Conservation (phyloP, 1,140 invertebrate species). For the Telenomus remus region DNA sequence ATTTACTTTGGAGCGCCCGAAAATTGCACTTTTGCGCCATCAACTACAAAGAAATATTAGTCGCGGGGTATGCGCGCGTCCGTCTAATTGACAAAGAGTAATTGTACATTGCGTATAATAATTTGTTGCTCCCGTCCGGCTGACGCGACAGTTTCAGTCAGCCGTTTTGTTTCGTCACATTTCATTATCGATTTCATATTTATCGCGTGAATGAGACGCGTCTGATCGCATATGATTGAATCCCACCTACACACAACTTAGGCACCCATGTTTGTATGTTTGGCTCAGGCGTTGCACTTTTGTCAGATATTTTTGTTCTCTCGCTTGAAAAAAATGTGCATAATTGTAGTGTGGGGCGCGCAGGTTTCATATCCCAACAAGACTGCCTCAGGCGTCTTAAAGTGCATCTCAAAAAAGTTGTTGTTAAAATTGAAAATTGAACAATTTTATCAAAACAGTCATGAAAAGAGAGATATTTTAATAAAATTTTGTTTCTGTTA, state of each 20-base stretch:
- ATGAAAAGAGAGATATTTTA: too few relatives aligned
- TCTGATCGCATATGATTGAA: conserved; percentile 30
- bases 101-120: conserved; percentile 49
- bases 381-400: conserved; percentile 69
- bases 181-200: conserved; percentile 36
- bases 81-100: conserved; percentile 50
- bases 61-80: conserved; percentile 3
- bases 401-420: too few relatives aligned
- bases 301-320: conserved; percentile 41
- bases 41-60: conserved; percentile 43
- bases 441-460: too few relatives aligned
- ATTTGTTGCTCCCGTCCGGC: conserved; percentile 28
- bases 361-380: conserved; percentile 69
- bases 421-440: too few relatives aligned
- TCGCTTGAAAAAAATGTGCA: conserved; percentile 16
- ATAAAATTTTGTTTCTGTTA: conserved; percentile 58
- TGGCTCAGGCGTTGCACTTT: conserved; percentile 27
- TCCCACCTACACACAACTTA: conserved; percentile 21
- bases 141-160: conserved; percentile 21
- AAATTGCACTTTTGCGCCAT: conserved; percentile 41
- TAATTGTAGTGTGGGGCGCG: conserved; percentile 34
- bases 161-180: conserved; percentile 31
- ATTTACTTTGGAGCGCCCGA: conserved; percentile 37
- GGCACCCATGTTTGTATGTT: background rate
- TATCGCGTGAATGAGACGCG: background rate